These are phyloP conservation scores for Xylocopa sonorina DNA, from an alignment of 1,140 invertebrate species.

Conservation along the genomic window DNA sequence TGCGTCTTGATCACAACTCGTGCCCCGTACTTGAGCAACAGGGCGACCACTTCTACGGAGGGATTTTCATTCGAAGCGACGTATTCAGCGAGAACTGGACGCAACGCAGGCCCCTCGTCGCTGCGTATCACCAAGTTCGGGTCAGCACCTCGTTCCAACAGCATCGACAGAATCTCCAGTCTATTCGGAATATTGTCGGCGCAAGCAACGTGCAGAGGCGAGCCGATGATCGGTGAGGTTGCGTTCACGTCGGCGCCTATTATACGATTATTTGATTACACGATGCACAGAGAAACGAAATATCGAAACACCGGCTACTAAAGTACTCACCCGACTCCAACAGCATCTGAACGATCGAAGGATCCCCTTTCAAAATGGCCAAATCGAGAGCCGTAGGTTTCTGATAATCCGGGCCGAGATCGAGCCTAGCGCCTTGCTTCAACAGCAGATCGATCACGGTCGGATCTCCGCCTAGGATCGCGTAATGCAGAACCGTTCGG, in stretches of 20 bases:
- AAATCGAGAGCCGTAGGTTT: constrained; percentile 93
- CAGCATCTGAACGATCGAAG: constrained; percentile 87
- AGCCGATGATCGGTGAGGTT: constrained; percentile 91
- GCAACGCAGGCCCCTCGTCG: constrained; percentile 86
- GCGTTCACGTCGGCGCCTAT: constrained; percentile 91
- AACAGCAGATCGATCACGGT: constrained; percentile 91
- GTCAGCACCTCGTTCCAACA: constrained; percentile 89
- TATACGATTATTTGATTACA: constrained; percentile 20
- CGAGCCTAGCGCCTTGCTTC: constrained; percentile 89
- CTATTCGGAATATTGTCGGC: constrained; percentile 91
- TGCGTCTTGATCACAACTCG: constrained; percentile 92
- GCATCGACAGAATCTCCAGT: constrained; percentile 86
- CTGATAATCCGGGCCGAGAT: constrained; percentile 85
- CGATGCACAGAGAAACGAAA: too few relatives aligned
- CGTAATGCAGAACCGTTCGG: constrained; percentile 93
- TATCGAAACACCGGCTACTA: too few relatives aligned
- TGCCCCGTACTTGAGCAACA: constrained; percentile 91
- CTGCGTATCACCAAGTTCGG: constrained; percentile 90
- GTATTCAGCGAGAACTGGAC: constrained; percentile 92
- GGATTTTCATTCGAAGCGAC: constrained; percentile 89
- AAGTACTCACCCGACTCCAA: constrained; percentile 86
- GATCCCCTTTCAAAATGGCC: constrained; percentile 91
- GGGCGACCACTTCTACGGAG: constrained; percentile 85
- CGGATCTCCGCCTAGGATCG: constrained; percentile 90
- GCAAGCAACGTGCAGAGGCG: constrained; percentile 92